Evolutionary conservation across 2,113 vertebrate species (phyloP).

Genomic region (Otus sunia): DNA sequence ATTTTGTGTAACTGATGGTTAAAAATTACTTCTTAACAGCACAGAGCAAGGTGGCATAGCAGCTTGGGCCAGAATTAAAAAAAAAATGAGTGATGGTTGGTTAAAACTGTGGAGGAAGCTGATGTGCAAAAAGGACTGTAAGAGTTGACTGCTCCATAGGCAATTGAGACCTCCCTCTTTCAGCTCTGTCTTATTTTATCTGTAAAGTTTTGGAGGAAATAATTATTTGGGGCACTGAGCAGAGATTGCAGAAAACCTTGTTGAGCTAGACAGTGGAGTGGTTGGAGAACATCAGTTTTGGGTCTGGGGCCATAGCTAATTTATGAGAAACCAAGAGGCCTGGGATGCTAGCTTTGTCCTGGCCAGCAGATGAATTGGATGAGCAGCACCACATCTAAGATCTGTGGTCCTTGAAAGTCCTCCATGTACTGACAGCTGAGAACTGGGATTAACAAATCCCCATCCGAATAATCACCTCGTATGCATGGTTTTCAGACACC

Average conservation of each 20-base stretch:
- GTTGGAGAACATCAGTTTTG: background rate
- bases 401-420: background rate
- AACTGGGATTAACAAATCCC: background rate
- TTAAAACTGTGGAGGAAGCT: background rate
- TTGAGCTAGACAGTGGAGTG: background rate
- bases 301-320: background rate
- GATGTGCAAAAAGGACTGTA: background rate
- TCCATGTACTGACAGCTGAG: too few species aligned
- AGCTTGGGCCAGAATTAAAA: background rate
- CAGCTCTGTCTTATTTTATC: background rate
- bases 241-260: background rate
- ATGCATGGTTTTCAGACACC: background rate
- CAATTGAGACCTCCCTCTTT: background rate
- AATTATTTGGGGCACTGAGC: background rate
- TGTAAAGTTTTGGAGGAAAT: background rate
- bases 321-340: background rate
- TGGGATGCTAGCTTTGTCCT: rapidly evolving
- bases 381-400: background rate
- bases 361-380: background rate
- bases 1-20: background rate
- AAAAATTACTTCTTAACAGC: background rate
- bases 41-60: background rate
- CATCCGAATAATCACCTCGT: background rate
- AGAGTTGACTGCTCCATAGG: background rate
- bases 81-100: background rate